Conservation (phyloP, 2,113 vertebrate species). For the Seriola aureovittata region DNA sequence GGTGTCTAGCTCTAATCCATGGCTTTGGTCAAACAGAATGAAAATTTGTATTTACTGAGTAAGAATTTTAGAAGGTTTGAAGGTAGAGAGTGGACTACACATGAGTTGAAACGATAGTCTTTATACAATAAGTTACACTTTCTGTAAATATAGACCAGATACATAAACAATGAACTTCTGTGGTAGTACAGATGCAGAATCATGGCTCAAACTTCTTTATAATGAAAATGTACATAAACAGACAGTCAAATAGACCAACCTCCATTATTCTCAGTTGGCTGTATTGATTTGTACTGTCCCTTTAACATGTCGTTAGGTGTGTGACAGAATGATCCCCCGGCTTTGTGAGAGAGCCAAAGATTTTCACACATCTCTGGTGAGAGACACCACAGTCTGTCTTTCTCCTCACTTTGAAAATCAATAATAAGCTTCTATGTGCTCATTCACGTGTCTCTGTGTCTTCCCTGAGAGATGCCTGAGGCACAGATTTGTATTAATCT, state of each 20-base stretch:
- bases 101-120: neutral
- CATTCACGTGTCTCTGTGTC: conserved; percentile 58
- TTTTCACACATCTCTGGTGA: conserved; percentile 78
- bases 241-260: neutral
- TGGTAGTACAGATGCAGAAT: neutral
- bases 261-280: conserved; percentile 48
- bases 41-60: neutral
- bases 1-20: neutral
- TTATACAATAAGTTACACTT: neutral
- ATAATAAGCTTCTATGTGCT: conserved; percentile 69
- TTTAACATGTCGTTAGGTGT: conserved; percentile 66
- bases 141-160: neutral
- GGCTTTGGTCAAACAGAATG: conserved; percentile 11
- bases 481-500: conserved; percentile 56
- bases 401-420: conserved; percentile 80
- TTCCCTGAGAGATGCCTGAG: conserved; percentile 54
- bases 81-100: neutral
- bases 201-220: neutral
- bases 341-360: conserved; percentile 63
- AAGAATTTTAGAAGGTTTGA: neutral
- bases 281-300: conserved; percentile 57
- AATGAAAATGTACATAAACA: neutral
- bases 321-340: conserved; percentile 63
- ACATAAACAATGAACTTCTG: neutral
- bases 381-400: conserved; percentile 66